Evolutionary conservation across 2,888 invertebrate genomes (phyloP).

Genomic region (Tetheella fluctuosa): DNA sequence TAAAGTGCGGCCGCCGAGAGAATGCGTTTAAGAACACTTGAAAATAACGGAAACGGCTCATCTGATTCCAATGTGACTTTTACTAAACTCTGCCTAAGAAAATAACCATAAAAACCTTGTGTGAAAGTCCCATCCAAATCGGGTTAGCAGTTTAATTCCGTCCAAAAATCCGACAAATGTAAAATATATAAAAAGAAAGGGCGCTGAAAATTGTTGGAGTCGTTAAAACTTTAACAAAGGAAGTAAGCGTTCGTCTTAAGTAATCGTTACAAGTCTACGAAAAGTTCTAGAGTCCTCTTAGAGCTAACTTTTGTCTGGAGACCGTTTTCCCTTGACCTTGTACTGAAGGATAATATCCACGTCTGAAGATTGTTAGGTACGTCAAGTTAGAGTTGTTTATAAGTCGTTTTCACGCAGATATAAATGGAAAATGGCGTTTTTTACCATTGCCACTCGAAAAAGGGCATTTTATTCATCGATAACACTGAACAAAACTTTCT

Average conservation of each 20-base stretch:
- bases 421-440: background rate
- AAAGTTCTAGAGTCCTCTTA: background rate
- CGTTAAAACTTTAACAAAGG: constrained; percentile 6
- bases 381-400: background rate
- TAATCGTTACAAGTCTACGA: background rate
- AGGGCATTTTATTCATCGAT: too few species aligned
- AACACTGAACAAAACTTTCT: too few species aligned
- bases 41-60: too few species aligned
- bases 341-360: background rate
- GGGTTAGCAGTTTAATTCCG: too few species aligned
- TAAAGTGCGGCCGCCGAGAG: too few species aligned
- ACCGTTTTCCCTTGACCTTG: background rate
- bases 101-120: too few species aligned
- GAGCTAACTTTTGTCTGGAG: constrained; percentile 1
- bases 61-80: too few species aligned
- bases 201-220: background rate
- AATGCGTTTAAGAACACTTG: too few species aligned
- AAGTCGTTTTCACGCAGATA: background rate
- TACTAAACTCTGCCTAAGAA: too few species aligned
- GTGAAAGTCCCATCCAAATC: too few species aligned
- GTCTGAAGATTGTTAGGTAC: background rate
- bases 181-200: background rate
- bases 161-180: background rate
- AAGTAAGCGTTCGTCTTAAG: background rate
- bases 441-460: too few species aligned